Percentiles rank a stretch among this genome's conserved stretches.
Evolutionary conservation across 2,888 invertebrate genomes (phyloP).

Genomic region (Teleogryllus oceanicus): DNA sequence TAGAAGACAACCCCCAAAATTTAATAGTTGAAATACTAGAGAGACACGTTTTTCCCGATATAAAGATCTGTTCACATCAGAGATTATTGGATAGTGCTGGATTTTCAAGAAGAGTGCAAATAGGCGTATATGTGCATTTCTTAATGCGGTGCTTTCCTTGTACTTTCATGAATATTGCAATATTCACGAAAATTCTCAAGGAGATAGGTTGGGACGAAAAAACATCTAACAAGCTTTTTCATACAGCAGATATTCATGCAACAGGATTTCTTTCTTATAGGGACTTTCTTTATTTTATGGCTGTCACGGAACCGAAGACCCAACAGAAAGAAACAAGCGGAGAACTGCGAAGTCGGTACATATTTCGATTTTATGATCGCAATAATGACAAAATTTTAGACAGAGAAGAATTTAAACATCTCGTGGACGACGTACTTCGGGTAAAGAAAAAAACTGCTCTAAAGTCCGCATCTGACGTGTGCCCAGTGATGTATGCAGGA

Average conservation of each 20-base stretch:
- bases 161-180: not conserved
- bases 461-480: not conserved
- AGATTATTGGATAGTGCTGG: slow-evolving; percentile 19
- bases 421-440: slow-evolving; percentile 55
- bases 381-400: slow-evolving; percentile 55
- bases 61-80: not conserved
- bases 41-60: slow-evolving; percentile 8
- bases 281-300: slow-evolving; percentile 59
- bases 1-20: not conserved
- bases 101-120: not conserved
- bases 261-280: slow-evolving; percentile 55
- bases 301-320: slow-evolving; percentile 62
- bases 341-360: slow-evolving; percentile 66
- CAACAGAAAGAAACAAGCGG: slow-evolving; percentile 62
- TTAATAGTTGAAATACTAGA: slow-evolving; percentile 18
- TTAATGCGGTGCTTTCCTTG: not conserved
- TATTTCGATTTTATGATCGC: slow-evolving; percentile 59
- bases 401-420: slow-evolving; percentile 57
- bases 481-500: not conserved
- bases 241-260: slow-evolving; percentile 56
- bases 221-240: slow-evolving; percentile 40
- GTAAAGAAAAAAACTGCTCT: not conserved
- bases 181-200: not conserved
- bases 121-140: not conserved
- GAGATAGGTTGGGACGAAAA: not conserved